Evolutionary conservation across 1,140 invertebrate genomes (phyloP).

Genomic region (Lucilia sericata): DNA sequence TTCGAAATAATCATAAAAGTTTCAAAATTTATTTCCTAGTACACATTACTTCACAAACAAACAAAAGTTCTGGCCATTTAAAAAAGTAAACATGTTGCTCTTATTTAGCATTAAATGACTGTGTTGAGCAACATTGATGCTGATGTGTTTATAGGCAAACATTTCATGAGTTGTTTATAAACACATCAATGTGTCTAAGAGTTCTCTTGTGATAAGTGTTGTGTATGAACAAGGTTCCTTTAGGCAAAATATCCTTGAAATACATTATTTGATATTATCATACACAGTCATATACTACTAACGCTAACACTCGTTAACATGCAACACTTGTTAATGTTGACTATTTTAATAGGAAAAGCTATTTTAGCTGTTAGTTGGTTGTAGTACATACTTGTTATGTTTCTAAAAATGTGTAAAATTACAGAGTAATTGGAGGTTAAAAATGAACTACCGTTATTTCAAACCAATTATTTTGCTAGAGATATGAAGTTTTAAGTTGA

Average conservation of each 20-base stretch:
- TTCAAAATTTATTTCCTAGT: not conserved
- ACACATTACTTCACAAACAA: not conserved
- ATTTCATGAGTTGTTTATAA: not conserved
- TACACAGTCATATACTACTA: not conserved
- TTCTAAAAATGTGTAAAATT: not conserved
- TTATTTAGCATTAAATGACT: not conserved
- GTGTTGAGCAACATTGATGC: not conserved
- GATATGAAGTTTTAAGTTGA: too few species aligned
- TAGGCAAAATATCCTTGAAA: constrained; percentile 15
- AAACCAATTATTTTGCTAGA: too few species aligned
- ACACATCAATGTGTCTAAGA: not conserved
- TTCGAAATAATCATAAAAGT: not conserved
- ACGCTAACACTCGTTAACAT: not conserved
- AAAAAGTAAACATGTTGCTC: not conserved
- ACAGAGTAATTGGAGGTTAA: not conserved
- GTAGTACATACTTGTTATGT: not conserved
- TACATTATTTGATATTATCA: not conserved
- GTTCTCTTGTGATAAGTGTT: not conserved
- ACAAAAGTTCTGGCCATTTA: too few species aligned
- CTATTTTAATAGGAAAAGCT: not conserved
- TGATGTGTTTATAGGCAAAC: not conserved
- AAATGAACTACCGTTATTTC: too few species aligned
- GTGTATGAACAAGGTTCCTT: constrained; percentile 19
- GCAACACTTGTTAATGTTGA: not conserved
- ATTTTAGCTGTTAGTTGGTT: not conserved